Conservation (phyloP, 2,113 vertebrate species). For the Progne subis region DNA sequence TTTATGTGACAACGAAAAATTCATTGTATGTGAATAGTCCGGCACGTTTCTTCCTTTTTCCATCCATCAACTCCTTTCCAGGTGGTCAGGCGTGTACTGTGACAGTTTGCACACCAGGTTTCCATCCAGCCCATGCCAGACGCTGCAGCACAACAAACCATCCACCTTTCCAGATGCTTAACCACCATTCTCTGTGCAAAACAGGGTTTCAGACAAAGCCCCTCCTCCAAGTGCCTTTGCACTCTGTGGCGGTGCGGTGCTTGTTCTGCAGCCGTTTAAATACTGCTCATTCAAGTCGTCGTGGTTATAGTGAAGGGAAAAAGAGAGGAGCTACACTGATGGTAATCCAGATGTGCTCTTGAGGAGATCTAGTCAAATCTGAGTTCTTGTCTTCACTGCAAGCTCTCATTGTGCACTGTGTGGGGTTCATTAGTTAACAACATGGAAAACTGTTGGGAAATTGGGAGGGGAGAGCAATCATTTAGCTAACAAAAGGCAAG, state of each 20-base stretch:
- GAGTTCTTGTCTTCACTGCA: not conserved
- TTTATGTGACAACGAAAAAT: not conserved
- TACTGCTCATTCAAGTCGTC: rapidly evolving
- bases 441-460: conserved; percentile 2
- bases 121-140: not conserved
- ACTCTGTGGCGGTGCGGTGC: not conserved
- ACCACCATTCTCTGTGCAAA: not conserved
- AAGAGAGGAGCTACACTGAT: not conserved
- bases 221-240: not conserved
- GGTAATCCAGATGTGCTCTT: not conserved
- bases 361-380: not conserved
- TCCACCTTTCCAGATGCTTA: not conserved
- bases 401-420: not conserved
- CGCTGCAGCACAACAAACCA: not conserved
- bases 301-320: rapidly evolving
- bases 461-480: not conserved
- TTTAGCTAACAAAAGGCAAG: conserved; percentile 8
- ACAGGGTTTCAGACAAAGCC: not conserved
- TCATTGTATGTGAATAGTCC: not conserved
- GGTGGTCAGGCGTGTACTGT: not conserved
- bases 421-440: not conserved
- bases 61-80: not conserved
- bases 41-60: not conserved
- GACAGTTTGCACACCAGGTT: not conserved
- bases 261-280: not conserved